Evolutionary conservation across 2,797 vertebrate species (phyloP).

Genomic region (Phoebastria nigripes): DNA sequence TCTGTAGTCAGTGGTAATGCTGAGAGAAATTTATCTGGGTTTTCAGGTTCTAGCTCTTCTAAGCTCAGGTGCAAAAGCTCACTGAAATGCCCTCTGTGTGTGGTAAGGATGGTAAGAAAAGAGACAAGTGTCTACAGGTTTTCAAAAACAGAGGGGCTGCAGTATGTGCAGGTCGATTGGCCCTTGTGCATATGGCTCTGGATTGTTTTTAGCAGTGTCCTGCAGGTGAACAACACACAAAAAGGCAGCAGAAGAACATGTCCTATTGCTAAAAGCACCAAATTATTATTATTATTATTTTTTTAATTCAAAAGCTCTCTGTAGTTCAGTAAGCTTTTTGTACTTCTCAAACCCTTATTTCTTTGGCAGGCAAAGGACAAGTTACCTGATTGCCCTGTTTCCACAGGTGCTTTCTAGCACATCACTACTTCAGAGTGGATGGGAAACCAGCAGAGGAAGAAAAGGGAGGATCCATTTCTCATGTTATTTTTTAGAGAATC

Average conservation of each 20-base stretch:
- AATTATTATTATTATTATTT: background rate
- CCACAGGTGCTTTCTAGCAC: background rate
- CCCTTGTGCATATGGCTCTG: background rate
- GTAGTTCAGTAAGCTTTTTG: background rate
- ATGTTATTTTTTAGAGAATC: background rate
- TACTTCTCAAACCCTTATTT: background rate
- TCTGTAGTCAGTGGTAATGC: background rate
- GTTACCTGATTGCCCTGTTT: background rate
- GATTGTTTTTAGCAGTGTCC: background rate
- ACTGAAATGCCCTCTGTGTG: no score
- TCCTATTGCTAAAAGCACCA: background rate
- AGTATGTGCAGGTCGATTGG: fast-evolving
- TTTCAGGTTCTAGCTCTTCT: background rate
- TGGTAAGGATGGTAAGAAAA: background rate
- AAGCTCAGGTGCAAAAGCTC: background rate
- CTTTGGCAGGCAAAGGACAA: background rate
- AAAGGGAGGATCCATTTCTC: background rate
- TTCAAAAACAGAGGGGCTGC: background rate
- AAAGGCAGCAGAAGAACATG: background rate
- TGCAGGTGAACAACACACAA: background rate
- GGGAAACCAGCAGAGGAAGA: background rate
- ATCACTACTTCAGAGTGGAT: background rate
- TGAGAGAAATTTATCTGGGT: background rate
- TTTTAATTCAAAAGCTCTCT: background rate
- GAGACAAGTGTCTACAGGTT: background rate